Evolutionary conservation across 1,140 invertebrate species (phyloP), one percentile per base, ranked within the genome.

Genomic region (Odontomachus brunneus): DNA sequence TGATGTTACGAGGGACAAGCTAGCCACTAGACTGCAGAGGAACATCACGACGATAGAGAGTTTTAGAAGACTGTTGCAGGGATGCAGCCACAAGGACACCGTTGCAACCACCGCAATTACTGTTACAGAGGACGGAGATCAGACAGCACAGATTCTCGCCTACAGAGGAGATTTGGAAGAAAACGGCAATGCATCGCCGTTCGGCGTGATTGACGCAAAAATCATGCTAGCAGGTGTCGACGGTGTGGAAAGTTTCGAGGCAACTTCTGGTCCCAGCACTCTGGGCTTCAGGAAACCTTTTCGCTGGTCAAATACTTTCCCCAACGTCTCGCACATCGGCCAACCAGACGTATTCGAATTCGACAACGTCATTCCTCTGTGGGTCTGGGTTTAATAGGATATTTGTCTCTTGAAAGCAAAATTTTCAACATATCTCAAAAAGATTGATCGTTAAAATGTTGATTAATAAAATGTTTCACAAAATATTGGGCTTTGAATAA

Each of bases 261-360:
- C 88, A 0, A 86, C 60, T 73, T 93, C 91, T 0, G 94, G 93
- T 29, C 93, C 93, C 0, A 53, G 75, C 0, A 78, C 65, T 2
- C 59, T 57, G 12, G 48, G 57, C 84, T 87, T 62, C 17, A 65
- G 90, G 15, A 72, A 85, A 33, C 95, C 96, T 1, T 98, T 98
- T 89, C 95, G 96, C 86, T 98, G 97, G 98, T 96, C 96, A 17
- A 95, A 95, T 59, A 89, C 76, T 81, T 96, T 96, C 89, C 94
- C 95, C 29, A 95, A 94, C 84, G 92, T 94, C 7, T 94, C 95
- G 3, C 97, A 98, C 85, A 88, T 95, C 84, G 97, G 97, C 7
- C 97, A 97, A 67, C 97, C 97, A 0, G 96, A 97, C 89, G 85
- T 95, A 33, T 98, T 97, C 94, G 93, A 96, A 67, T 98, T 97